These are phyloP conservation scores for Drosophila siamana DNA, from an alignment of 2,888 invertebrate species.

Conservation along the genomic window DNA sequence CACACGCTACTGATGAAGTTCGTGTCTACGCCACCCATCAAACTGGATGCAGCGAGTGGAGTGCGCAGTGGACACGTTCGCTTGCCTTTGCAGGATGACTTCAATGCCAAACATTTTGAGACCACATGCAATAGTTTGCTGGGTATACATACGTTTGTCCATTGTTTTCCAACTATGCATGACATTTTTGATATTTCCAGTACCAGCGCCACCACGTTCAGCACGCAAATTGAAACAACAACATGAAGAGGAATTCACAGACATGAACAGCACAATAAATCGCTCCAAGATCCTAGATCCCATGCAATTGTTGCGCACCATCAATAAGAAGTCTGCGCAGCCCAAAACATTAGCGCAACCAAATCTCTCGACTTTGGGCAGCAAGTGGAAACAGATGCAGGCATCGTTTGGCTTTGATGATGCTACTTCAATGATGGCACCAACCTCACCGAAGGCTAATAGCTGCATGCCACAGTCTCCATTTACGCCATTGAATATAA, in stretches of 20 bases:
- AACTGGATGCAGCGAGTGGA: slow-evolving; percentile 58
- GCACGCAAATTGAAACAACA: slow-evolving; percentile 56
- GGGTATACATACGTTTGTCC: slow-evolving; percentile 35
- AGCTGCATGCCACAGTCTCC: slow-evolving; percentile 41
- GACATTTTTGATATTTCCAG: slow-evolving; percentile 28
- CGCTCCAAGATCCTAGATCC: slow-evolving; percentile 82
- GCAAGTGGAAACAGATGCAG: slow-evolving; percentile 81
- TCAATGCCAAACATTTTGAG: slow-evolving; percentile 62
- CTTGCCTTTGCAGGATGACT: slow-evolving; percentile 80
- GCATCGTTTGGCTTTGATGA: slow-evolving; percentile 69
- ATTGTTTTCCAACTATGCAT: background rate
- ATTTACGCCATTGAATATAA: slow-evolving; percentile 67
- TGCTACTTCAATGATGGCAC: background rate
- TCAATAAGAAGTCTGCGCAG: slow-evolving; percentile 66
- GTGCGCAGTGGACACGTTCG: slow-evolving; percentile 62
- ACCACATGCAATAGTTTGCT: slow-evolving; percentile 54
- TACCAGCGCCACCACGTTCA: slow-evolving; percentile 60
- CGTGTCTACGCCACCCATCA: slow-evolving; percentile 83
- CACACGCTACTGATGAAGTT: slow-evolving; percentile 73
- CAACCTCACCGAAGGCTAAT: slow-evolving; percentile 29
- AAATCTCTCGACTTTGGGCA: slow-evolving; percentile 68
- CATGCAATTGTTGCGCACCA: slow-evolving; percentile 77
- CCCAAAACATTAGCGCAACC: slow-evolving; percentile 24
- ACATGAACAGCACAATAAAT: slow-evolving; percentile 68
- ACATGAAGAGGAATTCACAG: slow-evolving; percentile 36